Evolutionary conservation across 1,140 invertebrate species (phyloP).

Genomic region (Zaprionus tsacasi): DNA sequence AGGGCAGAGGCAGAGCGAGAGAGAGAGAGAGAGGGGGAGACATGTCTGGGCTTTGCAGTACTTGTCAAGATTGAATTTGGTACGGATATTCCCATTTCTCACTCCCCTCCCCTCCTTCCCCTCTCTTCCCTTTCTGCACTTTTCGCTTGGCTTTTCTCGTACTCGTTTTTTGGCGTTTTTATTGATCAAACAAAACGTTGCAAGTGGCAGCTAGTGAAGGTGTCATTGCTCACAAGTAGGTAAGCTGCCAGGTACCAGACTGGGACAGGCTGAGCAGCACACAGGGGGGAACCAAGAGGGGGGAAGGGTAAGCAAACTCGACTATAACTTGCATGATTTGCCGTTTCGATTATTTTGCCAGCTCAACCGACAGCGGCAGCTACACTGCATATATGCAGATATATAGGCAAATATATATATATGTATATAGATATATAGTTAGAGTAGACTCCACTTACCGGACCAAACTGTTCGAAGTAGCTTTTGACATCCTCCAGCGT

Average conservation of each 20-base stretch:
- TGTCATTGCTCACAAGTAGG: constrained; percentile 70
- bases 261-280: constrained; percentile 21
- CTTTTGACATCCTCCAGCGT: constrained; percentile 99
- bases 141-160: constrained; percentile 23
- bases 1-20: constrained; percentile 5
- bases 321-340: constrained; percentile 70
- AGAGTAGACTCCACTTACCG: constrained; percentile 90
- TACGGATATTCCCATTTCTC: constrained; percentile 45
- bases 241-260: constrained; percentile 13
- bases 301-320: constrained; percentile 43
- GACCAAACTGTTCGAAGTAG: constrained; percentile 99
- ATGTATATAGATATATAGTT: neutral
- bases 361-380: neutral
- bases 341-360: constrained; percentile 56
- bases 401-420: constrained; percentile 16
- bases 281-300: too few species aligned
- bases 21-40: constrained; percentile 9
- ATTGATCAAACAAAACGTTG: constrained; percentile 83
- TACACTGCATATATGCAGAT: neutral
- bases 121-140: constrained; percentile 19
- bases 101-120: neutral
- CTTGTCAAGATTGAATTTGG: constrained; percentile 83
- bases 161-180: constrained; percentile 73
- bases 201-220: constrained; percentile 80
- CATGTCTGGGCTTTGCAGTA: constrained; percentile 74